Conservation (phyloP, 2,888 invertebrate genomes). For the Drosophila buzzatii region DNA sequence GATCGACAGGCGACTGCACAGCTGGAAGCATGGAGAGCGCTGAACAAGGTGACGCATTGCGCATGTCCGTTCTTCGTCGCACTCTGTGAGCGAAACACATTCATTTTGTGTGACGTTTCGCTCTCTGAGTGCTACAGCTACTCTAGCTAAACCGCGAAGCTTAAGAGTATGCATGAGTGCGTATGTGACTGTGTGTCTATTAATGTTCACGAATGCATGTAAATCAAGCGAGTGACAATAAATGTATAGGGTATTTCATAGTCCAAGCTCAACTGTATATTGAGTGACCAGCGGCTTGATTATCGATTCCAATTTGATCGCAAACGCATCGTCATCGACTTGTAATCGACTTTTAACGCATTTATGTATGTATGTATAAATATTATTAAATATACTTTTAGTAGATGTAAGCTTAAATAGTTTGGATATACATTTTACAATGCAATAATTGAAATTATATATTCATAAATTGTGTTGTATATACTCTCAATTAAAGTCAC, state of each 20-base stretch:
- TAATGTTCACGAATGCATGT: neutral
- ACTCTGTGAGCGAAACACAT: constrained; percentile 11
- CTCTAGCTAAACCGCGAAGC: neutral
- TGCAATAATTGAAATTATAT: neutral
- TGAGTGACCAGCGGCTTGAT: constrained; percentile 4
- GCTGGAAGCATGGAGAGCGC: constrained; percentile 46
- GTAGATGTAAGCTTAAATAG: neutral
- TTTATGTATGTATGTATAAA: neutral
- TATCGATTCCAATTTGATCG: constrained; percentile 18
- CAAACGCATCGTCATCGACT: neutral
- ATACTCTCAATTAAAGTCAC: constrained; percentile 5
- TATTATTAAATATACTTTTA: neutral
- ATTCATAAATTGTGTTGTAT: no score
- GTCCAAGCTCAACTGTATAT: neutral
- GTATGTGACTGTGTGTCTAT: neutral
- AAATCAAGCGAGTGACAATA: neutral
- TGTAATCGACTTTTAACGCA: constrained; percentile 11
- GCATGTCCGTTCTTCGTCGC: constrained; percentile 22
- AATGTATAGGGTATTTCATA: constrained; percentile 4
- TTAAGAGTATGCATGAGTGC: neutral
- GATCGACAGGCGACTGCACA: constrained; percentile 52
- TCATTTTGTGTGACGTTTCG: constrained; percentile 21
- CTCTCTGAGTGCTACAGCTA: constrained; percentile 1
- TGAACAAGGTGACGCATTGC: constrained; percentile 38
- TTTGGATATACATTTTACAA: neutral